Percentiles rank a stretch among this genome's conserved stretches.
Conservation (phyloP, 2,113 vertebrate species). For the Otus sunia region DNA sequence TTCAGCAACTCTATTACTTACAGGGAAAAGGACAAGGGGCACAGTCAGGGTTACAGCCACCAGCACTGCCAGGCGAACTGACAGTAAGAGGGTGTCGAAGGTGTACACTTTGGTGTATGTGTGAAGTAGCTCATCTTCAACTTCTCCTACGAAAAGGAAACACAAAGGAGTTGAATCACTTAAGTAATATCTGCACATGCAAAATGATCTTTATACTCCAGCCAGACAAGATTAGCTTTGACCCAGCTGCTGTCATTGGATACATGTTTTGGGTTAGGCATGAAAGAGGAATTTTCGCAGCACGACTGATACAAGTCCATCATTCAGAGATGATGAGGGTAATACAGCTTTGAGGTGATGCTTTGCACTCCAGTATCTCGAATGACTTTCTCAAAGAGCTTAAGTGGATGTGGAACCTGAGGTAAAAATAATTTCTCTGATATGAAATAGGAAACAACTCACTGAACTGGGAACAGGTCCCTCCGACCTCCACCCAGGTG, state of each 20-base stretch:
- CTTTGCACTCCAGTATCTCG: neutral
- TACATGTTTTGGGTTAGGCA: neutral
- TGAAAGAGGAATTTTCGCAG: neutral
- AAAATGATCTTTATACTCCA: neutral
- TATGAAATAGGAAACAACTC: neutral
- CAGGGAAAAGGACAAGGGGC: constrained; percentile 95
- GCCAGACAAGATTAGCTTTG: neutral
- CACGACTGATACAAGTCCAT: neutral
- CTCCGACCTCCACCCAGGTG: neutral
- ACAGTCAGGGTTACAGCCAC: constrained; percentile 94
- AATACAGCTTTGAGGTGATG: neutral
- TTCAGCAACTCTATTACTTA: constrained; percentile 74
- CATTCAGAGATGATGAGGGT: neutral
- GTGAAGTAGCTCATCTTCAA: constrained; percentile 94
- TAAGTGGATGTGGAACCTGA: neutral
- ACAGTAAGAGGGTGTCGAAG: constrained; percentile 85
- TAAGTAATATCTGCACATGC: neutral
- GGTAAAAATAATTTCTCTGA: neutral
- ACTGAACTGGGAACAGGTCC: neutral
- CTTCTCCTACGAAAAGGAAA: constrained; percentile 77
- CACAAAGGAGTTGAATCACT: neutral
- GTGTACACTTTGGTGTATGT: constrained; percentile 93
- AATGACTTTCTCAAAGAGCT: neutral
- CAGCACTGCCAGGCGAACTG: constrained; percentile 93
- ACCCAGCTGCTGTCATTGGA: neutral